These are phyloP conservation scores for Microcebus ravelobensis DNA, from an alignment of 2,113 vertebrate genomes.

Conservation along the genomic window DNA sequence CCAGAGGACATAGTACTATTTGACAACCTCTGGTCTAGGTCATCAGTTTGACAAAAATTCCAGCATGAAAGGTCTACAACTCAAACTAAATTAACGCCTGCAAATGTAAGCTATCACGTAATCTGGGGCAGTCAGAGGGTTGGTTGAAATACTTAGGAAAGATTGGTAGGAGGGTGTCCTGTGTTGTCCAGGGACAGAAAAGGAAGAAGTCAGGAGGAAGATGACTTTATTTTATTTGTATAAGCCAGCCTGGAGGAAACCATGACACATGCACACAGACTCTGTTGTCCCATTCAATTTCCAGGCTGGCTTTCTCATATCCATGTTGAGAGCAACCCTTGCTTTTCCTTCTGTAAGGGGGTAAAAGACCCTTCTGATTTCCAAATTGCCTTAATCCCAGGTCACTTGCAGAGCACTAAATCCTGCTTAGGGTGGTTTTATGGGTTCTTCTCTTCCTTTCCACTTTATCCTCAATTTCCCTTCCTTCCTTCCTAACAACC, in stretches of 20 bases:
- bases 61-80: neutral
- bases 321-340: neutral
- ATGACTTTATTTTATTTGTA: neutral
- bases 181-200: neutral
- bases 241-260: neutral
- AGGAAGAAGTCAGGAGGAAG: neutral
- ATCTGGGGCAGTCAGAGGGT: neutral
- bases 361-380: neutral
- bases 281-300: neutral
- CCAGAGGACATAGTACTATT: neutral
- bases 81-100: slow-evolving; percentile 4
- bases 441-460: neutral
- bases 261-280: neutral
- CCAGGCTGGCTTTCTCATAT: neutral
- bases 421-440: neutral
- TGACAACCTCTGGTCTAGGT: neutral
- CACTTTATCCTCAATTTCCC: neutral
- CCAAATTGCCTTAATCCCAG: neutral
- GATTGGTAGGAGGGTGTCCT: neutral
- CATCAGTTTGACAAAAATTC: neutral
- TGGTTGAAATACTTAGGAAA: neutral
- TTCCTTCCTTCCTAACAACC: neutral
- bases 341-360: neutral
- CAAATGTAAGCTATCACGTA: neutral
- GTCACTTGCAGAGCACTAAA: neutral